A percentile compares a stretch with the other conserved stretches of the same genome.
These are phyloP conservation scores for Betta splendens DNA, from an alignment of 2,797 vertebrate genomes.

Conservation along the genomic window DNA sequence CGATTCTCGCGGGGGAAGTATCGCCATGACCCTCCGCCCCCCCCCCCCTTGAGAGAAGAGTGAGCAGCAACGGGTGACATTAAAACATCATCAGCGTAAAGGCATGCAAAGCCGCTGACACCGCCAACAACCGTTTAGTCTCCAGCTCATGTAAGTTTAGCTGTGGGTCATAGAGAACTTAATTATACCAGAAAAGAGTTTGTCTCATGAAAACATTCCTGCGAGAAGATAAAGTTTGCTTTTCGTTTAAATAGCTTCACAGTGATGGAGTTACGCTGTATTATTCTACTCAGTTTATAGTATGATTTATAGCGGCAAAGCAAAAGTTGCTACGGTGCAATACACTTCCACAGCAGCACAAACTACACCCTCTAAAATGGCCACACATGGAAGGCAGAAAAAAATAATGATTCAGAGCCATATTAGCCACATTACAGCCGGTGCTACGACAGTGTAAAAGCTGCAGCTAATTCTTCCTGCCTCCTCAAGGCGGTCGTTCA, in stretches of 20 bases:
- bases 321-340: too few species aligned
- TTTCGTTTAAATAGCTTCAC: too few species aligned
- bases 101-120: conserved; percentile 39
- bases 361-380: too few species aligned
- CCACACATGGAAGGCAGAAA: too few species aligned
- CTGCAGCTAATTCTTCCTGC: conserved; percentile 32
- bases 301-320: too few species aligned
- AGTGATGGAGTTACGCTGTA: too few species aligned
- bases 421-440: conserved; percentile 7
- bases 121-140: conserved; percentile 34
- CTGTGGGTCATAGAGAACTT: conserved; percentile 52
- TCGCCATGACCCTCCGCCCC: conserved; percentile 44
- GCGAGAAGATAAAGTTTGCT: too few species aligned
- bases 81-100: conserved; percentile 70
- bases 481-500: conserved; percentile 40
- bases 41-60: conserved; percentile 62
- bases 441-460: conserved; percentile 31
- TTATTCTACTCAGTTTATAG: too few species aligned
- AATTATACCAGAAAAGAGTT: conserved; percentile 28
- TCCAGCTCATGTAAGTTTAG: conserved; percentile 42
- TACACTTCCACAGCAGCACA: too few species aligned
- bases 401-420: background rate
- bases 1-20: conserved; percentile 66
- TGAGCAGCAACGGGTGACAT: conserved; percentile 69
- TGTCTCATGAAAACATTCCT: background rate